Evolutionary conservation across 2,797 vertebrate species (phyloP), one percentile per base, ranked within the genome.

Genomic region (Prionace glauca): DNA sequence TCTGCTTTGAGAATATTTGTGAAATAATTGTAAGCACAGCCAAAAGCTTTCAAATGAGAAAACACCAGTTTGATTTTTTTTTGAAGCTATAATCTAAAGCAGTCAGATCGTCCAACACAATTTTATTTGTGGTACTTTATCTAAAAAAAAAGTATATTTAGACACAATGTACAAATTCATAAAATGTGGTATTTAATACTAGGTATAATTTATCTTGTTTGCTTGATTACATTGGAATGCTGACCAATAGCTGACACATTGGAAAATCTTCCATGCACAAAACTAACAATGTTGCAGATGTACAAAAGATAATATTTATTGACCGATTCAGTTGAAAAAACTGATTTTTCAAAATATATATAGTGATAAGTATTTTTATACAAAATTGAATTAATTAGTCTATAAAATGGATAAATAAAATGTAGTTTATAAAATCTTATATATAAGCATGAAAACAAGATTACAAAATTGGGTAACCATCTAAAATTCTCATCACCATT

Each of bases 331-430:
- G 45, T 74, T 29, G 29, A 56, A 74, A 26, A 60, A 91, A 91
- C 18, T 20, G 16, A 72, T 29, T 29, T 29, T 56, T 26, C 69
- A 29, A 29, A 50, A 56, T 95, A 22, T 72, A 29, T 5, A 95
- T 74, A 95, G 8, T 5, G 12, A 92, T 92, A 12, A 32, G 26
- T 29, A 74, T 26, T n/a, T 95, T 77, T n/a, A 77, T 77, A 56
- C 69, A 95, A 95, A 95, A 45, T 72, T 65, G 90, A 11, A 92
- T 29, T 81, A n/a, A n/a, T 62, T 41, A 41, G n/a, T 9, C 26
- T 32, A 32, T 74, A 77, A 77, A 95, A n/a, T 95, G 36, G 36
- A 71, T 94, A 77, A 69, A 71, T 77, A 45, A 95, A 94, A 95
- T 56, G 36, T 11, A 32, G 14, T 94, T 56, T 77, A 56, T 32